Evolutionary conservation across 2,888 invertebrate genomes (phyloP), one percentile per base, ranked within the genome.

Genomic region (Monopis laevigella): DNA sequence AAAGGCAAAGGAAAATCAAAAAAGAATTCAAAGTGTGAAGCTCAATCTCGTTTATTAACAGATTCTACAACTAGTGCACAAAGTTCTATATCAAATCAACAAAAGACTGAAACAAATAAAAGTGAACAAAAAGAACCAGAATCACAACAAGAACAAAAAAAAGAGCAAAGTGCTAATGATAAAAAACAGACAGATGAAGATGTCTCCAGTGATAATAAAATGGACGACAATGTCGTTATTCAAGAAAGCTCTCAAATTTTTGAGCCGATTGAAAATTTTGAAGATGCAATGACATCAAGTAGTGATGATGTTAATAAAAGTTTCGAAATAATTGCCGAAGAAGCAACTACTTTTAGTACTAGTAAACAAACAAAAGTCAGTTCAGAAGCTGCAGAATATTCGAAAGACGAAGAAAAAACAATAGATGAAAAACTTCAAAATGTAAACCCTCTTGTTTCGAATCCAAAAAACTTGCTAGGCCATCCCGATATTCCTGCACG

Each of bases 381-480:
- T n/a, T n/a, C n/a, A n/a, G 26, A 24, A 16, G 8, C 11, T 8
- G 16, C 16, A 4, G 16, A 10, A 27, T n/a, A n/a, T n/a, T n/a
- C n/a, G 19, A 68, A 68, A 19, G 52, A 56, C 39, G 73, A 66
- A 47, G 51, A 49, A 44, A 51, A 55, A 30, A 50, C 52, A 39
- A 51, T 51, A n/a, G 42, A 54, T 42, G 53, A 44, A 53, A 50
- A 57, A 53, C 55, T 47, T n/a, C 29, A 40, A 40, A 34, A 32
- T 43, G 39, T 50, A 18, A 63, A 60, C 30, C 64, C 67, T 21
- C 12, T 42, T 3, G 56, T 72, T 52, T 63, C 73, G 58, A 73
- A 64, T 71, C 69, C 82, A 82, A 82, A 82, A 82, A 82, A 82
- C 82, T 82, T 80, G 59, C 51, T 77, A 71, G 80, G 81, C 65